These are phyloP conservation scores for Parazoanthus atlanticus DNA, from an alignment of 92 coral and sea anemone species.

Conservation along the genomic window DNA sequence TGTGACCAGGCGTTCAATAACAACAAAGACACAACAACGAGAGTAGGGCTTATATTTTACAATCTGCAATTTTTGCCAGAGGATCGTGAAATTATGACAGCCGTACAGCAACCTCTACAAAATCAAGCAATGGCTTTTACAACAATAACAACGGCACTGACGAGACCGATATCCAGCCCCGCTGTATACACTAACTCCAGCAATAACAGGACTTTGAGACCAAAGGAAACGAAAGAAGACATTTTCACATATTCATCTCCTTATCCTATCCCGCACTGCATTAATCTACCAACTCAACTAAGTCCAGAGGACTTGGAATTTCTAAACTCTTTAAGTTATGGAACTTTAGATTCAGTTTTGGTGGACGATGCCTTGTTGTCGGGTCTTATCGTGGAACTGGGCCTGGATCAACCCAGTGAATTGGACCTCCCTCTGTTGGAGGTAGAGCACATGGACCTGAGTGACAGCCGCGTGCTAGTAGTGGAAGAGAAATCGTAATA, in stretches of 20 bases:
- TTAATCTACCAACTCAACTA: constrained; percentile 35
- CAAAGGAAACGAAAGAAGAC: constrained; percentile 27
- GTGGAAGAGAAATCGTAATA: constrained; percentile 9
- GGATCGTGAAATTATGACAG: constrained; percentile 6
- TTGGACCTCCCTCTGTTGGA: constrained; percentile 29
- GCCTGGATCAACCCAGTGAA: constrained; percentile 26
- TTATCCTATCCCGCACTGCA: constrained; percentile 42
- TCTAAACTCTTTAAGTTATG: constrained; percentile 12
- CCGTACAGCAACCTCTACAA: constrained; percentile 19
- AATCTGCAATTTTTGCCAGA: not conserved
- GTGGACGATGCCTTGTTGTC: constrained; percentile 26
- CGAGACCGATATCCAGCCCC: constrained; percentile 36
- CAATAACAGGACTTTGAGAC: not conserved
- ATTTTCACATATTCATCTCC: constrained; percentile 36
- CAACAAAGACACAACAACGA: not conserved
- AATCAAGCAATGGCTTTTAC: constrained; percentile 38
- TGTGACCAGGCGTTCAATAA: constrained; percentile 13
- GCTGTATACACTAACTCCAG: constrained; percentile 19
- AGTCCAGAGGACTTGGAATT: constrained; percentile 43
- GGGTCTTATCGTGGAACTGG: constrained; percentile 31
- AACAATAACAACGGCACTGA: constrained; percentile 29
- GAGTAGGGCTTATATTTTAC: not conserved
- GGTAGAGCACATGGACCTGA: constrained; percentile 30
- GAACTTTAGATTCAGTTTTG: constrained; percentile 16
- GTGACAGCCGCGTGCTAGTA: constrained; percentile 21